phyloP scores from a whole-genome alignment of 1,140 invertebrate species.

The Drosophila orosa region DNA sequence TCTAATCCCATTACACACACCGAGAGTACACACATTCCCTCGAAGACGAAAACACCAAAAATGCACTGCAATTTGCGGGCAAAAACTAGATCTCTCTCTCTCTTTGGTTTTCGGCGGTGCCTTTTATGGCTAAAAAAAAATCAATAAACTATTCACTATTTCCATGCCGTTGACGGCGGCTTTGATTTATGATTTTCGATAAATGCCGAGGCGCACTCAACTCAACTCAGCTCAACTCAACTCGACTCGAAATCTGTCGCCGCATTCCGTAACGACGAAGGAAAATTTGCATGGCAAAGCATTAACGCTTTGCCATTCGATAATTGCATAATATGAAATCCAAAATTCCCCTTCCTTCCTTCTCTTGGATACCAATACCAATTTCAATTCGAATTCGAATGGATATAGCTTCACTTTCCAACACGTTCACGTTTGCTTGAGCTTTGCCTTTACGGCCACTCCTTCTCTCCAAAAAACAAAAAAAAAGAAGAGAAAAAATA shows the following conservation, averaged over 20 bases:
- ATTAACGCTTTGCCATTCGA: slow-evolving; percentile 71
- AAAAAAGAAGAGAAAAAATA: not conserved
- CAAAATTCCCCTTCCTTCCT: slow-evolving; percentile 32
- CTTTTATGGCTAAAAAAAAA: slow-evolving; percentile 38
- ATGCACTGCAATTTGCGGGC: slow-evolving; percentile 65
- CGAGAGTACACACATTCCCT: slow-evolving; percentile 1
- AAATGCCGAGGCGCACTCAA: slow-evolving; percentile 41
- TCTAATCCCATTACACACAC: slow-evolving; percentile 66
- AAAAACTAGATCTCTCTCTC: slow-evolving; percentile 4
- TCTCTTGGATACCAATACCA: slow-evolving; percentile 3
- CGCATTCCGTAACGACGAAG: slow-evolving; percentile 55
- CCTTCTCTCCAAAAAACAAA: slow-evolving; percentile 18
- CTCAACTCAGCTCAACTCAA: slow-evolving; percentile 19
- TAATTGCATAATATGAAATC: slow-evolving; percentile 71
- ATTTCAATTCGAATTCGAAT: slow-evolving; percentile 49
- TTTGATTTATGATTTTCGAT: slow-evolving; percentile 54
- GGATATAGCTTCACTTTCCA: slow-evolving; percentile 53
- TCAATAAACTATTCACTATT: slow-evolving; percentile 49
- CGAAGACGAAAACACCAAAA: slow-evolving; percentile 38
- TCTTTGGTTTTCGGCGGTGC: slow-evolving; percentile 22
- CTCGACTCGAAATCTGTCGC: slow-evolving; percentile 47
- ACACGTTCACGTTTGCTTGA: slow-evolving; percentile 64
- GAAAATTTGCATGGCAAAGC: slow-evolving; percentile 78
- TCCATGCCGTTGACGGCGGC: slow-evolving; percentile 33
- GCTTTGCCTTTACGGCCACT: slow-evolving; percentile 60